These are phyloP conservation scores for Coturnix japonica DNA, from an alignment of 2,113 vertebrate genomes.

Conservation along the genomic window DNA sequence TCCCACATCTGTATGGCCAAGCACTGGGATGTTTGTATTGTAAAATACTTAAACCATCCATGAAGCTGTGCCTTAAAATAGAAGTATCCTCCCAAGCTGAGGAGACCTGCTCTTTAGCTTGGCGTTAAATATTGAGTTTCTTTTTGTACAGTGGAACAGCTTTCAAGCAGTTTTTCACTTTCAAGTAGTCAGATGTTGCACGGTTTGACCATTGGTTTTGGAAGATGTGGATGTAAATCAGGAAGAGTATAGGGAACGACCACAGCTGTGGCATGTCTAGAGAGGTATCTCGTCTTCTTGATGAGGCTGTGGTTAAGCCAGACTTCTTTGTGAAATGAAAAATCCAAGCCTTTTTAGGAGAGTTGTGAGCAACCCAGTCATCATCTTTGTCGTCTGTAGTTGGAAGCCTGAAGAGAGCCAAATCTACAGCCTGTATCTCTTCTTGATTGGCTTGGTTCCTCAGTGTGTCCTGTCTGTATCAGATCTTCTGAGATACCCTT, in stretches of 20 bases:
- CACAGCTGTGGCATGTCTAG: not conserved
- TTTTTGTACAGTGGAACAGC: not conserved
- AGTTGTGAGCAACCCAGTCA: not conserved
- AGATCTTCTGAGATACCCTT: not conserved
- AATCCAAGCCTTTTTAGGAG: not conserved
- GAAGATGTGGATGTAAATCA: not conserved
- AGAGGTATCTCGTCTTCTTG: not conserved
- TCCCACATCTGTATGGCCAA: not conserved
- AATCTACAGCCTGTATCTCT: not conserved
- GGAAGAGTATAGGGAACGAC: not conserved
- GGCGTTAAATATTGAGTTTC: not conserved
- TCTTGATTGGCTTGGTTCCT: not conserved
- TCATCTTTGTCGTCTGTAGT: not conserved
- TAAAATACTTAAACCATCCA: not conserved
- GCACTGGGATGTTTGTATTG: not conserved
- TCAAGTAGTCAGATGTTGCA: not conserved
- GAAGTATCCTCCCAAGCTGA: not conserved
- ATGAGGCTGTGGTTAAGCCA: not conserved
- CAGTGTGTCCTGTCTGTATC: not conserved
- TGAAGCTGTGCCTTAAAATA: conserved; percentile 19
- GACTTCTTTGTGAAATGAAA: not conserved
- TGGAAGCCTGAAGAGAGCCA: not conserved
- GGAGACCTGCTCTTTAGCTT: not conserved
- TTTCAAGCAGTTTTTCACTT: not conserved
- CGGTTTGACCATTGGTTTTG: not conserved